These are phyloP conservation scores for Prionchulus punctatus DNA, from an alignment of 2,888 invertebrate genomes.

Conservation along the genomic window DNA sequence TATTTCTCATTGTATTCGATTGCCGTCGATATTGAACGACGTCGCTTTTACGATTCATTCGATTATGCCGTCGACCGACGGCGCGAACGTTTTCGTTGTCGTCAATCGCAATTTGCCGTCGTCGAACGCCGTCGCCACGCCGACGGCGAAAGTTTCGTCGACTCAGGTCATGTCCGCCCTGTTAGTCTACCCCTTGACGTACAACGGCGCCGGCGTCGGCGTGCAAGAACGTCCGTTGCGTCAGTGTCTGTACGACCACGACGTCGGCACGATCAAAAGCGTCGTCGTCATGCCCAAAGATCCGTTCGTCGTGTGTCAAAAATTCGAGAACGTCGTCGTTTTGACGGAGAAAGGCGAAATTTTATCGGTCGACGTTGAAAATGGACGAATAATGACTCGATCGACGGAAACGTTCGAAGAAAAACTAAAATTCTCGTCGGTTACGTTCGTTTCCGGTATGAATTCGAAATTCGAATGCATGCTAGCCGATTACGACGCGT, in stretches of 20 bases:
- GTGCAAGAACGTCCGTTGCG: constrained; percentile 47
- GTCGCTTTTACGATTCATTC: background rate
- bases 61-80: constrained; percentile 52
- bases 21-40: constrained; percentile 7
- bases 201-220: constrained; percentile 40
- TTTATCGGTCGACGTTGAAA: background rate
- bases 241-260: constrained; percentile 18
- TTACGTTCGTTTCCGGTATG: too few species aligned
- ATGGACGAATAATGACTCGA: background rate
- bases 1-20: constrained; percentile 10
- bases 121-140: background rate
- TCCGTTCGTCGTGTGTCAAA: too few species aligned
- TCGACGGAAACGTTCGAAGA: too few species aligned
- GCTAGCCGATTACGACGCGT: too few species aligned
- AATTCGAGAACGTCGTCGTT: background rate
- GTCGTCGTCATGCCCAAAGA: constrained; percentile 18
- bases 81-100: constrained; percentile 46
- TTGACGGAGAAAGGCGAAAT: background rate
- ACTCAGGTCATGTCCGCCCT: constrained; percentile 34
- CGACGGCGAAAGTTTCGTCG: background rate
- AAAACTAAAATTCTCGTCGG: too few species aligned
- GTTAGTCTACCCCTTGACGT: constrained; percentile 44
- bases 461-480: too few species aligned
- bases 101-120: too few species aligned
- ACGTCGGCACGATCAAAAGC: constrained; percentile 20